Evolutionary conservation across 2,888 invertebrate species (phyloP), one percentile per base, ranked within the genome.

Genomic region (Cepaea hortensis): DNA sequence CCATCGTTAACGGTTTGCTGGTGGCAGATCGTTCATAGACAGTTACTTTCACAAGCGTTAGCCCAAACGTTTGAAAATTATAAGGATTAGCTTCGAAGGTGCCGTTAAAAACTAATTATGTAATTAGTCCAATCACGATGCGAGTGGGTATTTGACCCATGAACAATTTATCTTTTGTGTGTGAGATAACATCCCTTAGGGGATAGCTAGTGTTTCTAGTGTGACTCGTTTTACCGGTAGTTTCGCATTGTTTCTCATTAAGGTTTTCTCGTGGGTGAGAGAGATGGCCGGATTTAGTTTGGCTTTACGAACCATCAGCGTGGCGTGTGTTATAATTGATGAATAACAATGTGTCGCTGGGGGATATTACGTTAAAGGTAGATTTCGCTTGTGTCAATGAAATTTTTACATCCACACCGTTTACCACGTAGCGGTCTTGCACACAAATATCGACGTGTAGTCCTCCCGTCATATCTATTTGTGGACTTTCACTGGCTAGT

Each of bases 41-140:
- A 18, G 35, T 73, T 46, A 88, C 6, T 11, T 62, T 50, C 0
- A 86, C 46, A 48, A 23, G 68, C 5, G 46, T 68, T 18, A 88
- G 35, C 15, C 65, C 65, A n/a, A 55, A 70, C 70, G 62, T 72
- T 62, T 48, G 6, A 23, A 86, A 86, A 73, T 87, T 85, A 61
- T 73, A 88, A 5, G 87, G 83, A 11, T 88, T 88, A 62, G 65
- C 73, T 13, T 55, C 72, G 50, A 85, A 87, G 23, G 23, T 7
- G 0, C 88, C 85, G 72, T 87, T 86, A 50, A 83, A 68, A 0
- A 85, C 88, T 3, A 6, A 55, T 18, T 50, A 76, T 13, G 65
- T 75, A 18, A 87, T 73, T 46, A 87, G 13, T 23, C 79, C 80
- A 6, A 87, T 61, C 9, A 88, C 70, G 18, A 88, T 48, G 3